A percentile compares a stretch with the other conserved stretches of the same genome.
These are phyloP conservation scores for Pongo pygmaeus DNA, from an alignment of 2,113 vertebrate genomes.

Conservation along the genomic window DNA sequence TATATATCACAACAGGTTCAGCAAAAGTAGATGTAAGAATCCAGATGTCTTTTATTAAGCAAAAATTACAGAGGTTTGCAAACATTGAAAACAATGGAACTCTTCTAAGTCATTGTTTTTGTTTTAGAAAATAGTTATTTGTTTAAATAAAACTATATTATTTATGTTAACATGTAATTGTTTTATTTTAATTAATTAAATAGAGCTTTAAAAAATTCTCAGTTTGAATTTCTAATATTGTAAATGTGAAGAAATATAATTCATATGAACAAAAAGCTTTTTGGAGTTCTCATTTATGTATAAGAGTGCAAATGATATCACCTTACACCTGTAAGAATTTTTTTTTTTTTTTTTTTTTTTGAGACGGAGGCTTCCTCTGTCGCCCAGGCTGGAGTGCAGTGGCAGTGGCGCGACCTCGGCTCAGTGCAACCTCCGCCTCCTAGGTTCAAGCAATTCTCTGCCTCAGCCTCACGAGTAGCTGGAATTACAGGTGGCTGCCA, in stretches of 20 bases:
- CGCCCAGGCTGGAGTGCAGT: too few relatives aligned
- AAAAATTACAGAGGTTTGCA: neutral
- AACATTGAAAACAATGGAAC: neutral
- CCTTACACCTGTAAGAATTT: neutral
- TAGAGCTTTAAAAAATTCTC: neutral
- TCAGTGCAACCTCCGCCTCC: too few relatives aligned
- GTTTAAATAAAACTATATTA: neutral
- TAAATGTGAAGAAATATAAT: neutral
- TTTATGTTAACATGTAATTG: neutral
- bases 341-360: too few relatives aligned
- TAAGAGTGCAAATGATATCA: neutral
- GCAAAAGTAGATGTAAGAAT: neutral
- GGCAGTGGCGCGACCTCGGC: too few relatives aligned
- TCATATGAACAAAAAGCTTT: neutral
- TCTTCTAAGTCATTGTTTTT: neutral
- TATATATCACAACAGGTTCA: neutral
- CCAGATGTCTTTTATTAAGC: neutral
- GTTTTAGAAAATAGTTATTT: neutral
- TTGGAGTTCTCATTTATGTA: neutral
- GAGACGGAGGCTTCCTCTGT: too few relatives aligned
- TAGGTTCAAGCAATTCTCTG: too few relatives aligned
- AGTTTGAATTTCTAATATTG: neutral
- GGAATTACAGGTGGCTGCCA: too few relatives aligned
- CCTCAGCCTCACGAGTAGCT: too few relatives aligned
- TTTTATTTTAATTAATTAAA: neutral